These are phyloP conservation scores for Marmota flaviventris DNA, from an alignment of 2,113 vertebrate species.

Conservation along the genomic window DNA sequence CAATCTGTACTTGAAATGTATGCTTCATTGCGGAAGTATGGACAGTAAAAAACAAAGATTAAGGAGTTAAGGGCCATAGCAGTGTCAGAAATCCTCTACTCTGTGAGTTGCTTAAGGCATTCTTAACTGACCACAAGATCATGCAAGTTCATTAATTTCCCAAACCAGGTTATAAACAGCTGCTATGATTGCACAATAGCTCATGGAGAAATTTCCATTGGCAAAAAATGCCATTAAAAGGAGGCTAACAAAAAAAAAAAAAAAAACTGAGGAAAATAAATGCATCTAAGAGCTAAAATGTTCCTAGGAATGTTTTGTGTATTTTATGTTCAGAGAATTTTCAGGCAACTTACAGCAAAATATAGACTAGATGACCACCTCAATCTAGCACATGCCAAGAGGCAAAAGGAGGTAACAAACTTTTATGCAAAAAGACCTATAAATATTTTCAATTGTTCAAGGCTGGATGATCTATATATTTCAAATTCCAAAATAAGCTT, in stretches of 20 bases:
- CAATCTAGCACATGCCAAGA: neutral
- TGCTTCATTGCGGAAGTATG: constrained; percentile 14
- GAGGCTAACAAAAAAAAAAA: constrained; percentile 66
- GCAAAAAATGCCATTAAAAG: constrained; percentile 76
- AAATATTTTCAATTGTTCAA: neutral
- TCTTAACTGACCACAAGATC: constrained; percentile 88
- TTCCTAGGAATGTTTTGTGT: constrained; percentile 56
- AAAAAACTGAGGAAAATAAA: constrained; percentile 43
- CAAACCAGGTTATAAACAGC: constrained; percentile 89
- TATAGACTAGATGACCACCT: neutral
- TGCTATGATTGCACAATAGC: constrained; percentile 87
- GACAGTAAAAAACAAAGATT: neutral
- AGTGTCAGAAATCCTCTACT: constrained; percentile 79
- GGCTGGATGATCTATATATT: neutral
- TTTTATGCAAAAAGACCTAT: neutral
- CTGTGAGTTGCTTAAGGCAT: constrained; percentile 85
- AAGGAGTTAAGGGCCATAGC: constrained; percentile 59
- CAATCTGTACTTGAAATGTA: constrained; percentile 8
- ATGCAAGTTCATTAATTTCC: constrained; percentile 89
- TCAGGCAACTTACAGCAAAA: constrained; percentile 43
- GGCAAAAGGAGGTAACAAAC: neutral
- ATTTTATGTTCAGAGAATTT: constrained; percentile 62
- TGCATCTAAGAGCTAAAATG: constrained; percentile 54
- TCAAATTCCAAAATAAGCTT: neutral
- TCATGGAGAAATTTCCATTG: constrained; percentile 88